A percentile compares a stretch with the other conserved stretches of the same genome.
phyloP scores from a whole-genome alignment of 2,113 vertebrate genomes.

The Rhinoderma darwinii region DNA sequence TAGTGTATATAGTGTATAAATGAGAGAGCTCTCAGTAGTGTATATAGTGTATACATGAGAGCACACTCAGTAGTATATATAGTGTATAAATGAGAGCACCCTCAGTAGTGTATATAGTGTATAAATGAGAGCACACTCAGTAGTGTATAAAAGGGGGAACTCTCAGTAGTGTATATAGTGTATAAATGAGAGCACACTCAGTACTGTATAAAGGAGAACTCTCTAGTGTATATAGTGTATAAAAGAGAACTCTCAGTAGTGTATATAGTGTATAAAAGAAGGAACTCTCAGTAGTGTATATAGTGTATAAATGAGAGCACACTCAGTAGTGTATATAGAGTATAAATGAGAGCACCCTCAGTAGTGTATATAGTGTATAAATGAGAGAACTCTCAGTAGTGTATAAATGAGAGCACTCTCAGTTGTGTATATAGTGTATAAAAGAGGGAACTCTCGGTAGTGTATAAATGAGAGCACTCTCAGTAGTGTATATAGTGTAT shows the following conservation, averaged over 20 bases:
- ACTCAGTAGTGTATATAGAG: neutral
- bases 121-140: too few relatives aligned
- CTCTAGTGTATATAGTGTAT: neutral
- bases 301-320: too few relatives aligned
- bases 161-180: neutral
- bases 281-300: too few relatives aligned
- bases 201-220: neutral
- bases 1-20: neutral
- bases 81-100: neutral
- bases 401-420: too few relatives aligned
- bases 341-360: too few relatives aligned
- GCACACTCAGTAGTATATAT: too few relatives aligned
- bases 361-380: neutral
- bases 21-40: too few relatives aligned
- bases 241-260: too few relatives aligned
- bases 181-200: too few relatives aligned
- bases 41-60: neutral
- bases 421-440: neutral
- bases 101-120: neutral
- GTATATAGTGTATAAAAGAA: neutral
- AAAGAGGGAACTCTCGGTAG: neutral
- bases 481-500: neutral
- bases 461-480: neutral
- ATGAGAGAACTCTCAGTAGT: neutral
- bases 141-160: neutral